Conservation (phyloP, 2,888 invertebrate species). For the Drosophila neonasuta region DNA sequence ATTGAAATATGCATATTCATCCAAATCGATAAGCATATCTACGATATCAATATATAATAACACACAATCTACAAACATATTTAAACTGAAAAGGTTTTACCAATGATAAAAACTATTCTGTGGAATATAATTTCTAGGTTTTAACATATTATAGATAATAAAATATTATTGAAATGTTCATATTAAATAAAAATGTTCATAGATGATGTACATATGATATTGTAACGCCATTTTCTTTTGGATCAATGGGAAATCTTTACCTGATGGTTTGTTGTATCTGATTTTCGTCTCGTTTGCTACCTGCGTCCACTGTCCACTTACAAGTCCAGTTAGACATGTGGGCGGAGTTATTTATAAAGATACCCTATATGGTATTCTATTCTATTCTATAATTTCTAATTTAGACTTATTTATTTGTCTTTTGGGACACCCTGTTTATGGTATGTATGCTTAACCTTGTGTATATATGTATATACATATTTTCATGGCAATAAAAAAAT, state of each 20-base stretch:
- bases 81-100: not conserved
- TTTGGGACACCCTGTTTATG: constrained; percentile 10
- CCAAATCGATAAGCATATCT: not conserved
- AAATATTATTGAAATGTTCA: no score
- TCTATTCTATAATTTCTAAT: not conserved
- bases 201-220: no score
- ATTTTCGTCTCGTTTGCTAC: not conserved
- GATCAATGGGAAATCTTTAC: not conserved
- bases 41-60: not conserved
- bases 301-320: not conserved
- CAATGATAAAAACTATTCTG: not conserved
- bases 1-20: not conserved
- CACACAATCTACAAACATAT: not conserved
- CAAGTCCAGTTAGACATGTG: not conserved
- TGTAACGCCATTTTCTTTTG: no score
- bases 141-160: no score
- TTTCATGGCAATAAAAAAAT: constrained; percentile 38
- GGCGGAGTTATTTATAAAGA: constrained; percentile 8
- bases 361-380: not conserved
- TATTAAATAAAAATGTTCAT: no score
- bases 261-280: not conserved
- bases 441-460: not conserved
- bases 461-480: constrained; percentile 2
- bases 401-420: not conserved
- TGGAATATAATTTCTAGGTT: not conserved